Evolutionary conservation across 1,140 invertebrate genomes (phyloP).

Genomic region (Manduca sexta): DNA sequence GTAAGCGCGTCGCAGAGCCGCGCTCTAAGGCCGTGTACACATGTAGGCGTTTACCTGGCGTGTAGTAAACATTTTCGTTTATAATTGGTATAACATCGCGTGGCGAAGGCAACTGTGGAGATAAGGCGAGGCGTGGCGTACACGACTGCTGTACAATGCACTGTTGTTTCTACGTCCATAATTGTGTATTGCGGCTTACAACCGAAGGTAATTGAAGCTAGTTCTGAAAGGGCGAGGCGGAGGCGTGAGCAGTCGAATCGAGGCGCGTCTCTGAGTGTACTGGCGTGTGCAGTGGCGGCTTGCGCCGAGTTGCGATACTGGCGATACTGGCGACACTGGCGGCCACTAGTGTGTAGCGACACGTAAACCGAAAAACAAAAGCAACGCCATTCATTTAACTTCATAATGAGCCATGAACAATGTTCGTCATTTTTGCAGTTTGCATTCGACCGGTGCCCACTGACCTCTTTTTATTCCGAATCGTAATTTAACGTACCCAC

Average conservation of each 20-base stretch:
- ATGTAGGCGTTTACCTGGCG: not conserved
- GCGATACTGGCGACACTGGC: too few species aligned
- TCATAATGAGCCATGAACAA: constrained; percentile 62
- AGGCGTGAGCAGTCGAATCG: constrained; percentile 7
- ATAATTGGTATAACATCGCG: not conserved
- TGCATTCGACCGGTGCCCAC: constrained; percentile 30
- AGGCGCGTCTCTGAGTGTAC: too few species aligned
- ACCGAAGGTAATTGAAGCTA: constrained; percentile 10
- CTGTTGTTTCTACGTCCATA: not conserved
- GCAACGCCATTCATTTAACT: constrained; percentile 42
- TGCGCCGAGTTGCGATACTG: constrained; percentile 1
- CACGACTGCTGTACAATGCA: not conserved
- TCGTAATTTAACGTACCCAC: constrained; percentile 51
- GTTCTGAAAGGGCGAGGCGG: constrained; percentile 5
- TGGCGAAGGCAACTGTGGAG: not conserved
- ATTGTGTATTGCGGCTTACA: constrained; percentile 5
- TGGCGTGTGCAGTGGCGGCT: not conserved
- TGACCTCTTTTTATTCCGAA: constrained; percentile 47
- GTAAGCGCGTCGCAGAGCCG: constrained; percentile 13
- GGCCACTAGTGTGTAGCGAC: constrained; percentile 20
- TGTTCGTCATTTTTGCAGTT: constrained; percentile 48
- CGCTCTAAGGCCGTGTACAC: constrained; percentile 7
- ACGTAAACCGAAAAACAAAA: constrained; percentile 29
- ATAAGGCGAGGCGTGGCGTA: not conserved
- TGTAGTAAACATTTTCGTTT: not conserved